phyloP scores from a whole-genome alignment of 2,888 invertebrate species.

The Euplexia lucipara region DNA sequence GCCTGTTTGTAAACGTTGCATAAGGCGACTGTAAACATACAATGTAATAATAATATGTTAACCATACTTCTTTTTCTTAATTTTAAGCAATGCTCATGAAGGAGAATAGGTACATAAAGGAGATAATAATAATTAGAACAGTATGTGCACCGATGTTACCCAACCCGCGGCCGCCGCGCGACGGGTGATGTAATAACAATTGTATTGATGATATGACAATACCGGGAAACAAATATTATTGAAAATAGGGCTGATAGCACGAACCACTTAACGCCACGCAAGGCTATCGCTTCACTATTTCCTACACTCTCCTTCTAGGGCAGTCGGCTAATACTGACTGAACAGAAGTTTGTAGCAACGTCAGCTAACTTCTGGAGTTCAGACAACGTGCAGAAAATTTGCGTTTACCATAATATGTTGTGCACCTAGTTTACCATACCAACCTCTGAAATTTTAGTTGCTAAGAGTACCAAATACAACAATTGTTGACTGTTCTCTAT shows the following conservation, averaged over 20 bases:
- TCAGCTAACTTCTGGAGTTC: neutral
- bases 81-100: no score
- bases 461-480: neutral
- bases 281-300: slow-evolving; percentile 12
- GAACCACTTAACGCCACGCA: slow-evolving; percentile 41
- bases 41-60: no score
- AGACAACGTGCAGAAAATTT: neutral
- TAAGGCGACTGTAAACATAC: no score
- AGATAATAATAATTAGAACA: no score
- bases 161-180: neutral
- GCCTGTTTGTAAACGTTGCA: no score
- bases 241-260: slow-evolving; percentile 20
- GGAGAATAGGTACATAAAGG: no score
- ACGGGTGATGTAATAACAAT: neutral
- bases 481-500: no score
- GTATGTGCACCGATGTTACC: neutral
- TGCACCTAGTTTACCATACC: neutral
- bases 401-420: neutral
- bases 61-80: no score
- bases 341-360: neutral
- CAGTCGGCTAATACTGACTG: neutral
- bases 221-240: slow-evolving; percentile 28
- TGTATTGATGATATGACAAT: slow-evolving; percentile 27
- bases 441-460: no score
- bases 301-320: neutral